Conservation (phyloP, 2,113 vertebrate genomes). For the Equus przewalskii region DNA sequence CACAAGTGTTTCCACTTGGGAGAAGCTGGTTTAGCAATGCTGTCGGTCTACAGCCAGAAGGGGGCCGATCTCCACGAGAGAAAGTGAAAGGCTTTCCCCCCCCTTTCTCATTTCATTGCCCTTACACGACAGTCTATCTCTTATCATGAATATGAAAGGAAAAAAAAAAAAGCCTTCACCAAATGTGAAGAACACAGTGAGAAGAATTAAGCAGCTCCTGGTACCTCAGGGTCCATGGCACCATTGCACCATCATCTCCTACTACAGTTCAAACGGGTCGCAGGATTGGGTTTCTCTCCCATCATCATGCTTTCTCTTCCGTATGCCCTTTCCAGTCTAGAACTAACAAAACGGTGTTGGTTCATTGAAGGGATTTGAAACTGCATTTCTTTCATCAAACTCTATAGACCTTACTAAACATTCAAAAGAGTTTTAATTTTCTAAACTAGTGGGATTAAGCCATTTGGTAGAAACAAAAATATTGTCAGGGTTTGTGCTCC, state of each 20-base stretch:
- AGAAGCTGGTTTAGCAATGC: neutral
- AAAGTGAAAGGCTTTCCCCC: neutral
- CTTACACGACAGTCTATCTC: neutral
- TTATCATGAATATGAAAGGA: neutral
- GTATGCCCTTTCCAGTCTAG: too few relatives aligned
- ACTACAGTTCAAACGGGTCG: neutral
- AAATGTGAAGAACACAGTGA: neutral
- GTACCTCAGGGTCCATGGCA: neutral
- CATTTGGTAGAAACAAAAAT: neutral
- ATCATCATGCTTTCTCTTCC: neutral
- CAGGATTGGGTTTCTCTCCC: neutral
- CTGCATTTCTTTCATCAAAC: neutral
- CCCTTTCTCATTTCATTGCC: neutral
- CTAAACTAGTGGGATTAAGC: neutral
- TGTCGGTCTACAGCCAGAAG: neutral
- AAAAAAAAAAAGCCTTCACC: neutral
- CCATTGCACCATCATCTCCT: neutral
- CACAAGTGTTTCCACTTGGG: neutral
- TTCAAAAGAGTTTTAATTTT: neutral
- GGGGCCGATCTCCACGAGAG: too few relatives aligned
- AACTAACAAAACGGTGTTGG: neutral
- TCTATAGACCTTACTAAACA: neutral
- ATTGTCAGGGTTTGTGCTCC: neutral
- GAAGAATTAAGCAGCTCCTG: neutral
- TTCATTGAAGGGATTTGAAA: neutral